Evolutionary conservation across 1,140 invertebrate species (phyloP), one percentile per base, ranked within the genome.

Genomic region (Drosophila busckii): DNA sequence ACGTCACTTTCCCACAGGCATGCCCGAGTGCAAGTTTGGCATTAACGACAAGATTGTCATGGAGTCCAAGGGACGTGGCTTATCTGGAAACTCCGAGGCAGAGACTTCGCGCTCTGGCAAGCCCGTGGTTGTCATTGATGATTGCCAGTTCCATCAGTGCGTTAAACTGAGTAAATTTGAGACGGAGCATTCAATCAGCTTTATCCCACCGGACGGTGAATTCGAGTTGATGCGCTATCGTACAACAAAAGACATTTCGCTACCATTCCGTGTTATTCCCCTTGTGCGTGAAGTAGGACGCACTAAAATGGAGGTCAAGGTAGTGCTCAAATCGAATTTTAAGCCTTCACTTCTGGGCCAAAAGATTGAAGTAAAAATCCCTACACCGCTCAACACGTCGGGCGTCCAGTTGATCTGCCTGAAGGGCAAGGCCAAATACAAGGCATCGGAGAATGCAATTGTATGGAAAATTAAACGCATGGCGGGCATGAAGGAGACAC

Each of bases 401-500:
- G 98, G 98, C 4, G 98, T 99, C 3, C 98, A 99, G 84, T 90
- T 99, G 37, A 99, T 99, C 80, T 99, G 98, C 76, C 93, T 99
- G 83, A 99, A 99, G 88, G 98, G 98, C 3, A 99, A 99, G 87
- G 98, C 98, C 1, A 99, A 99, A 86, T 99, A 99, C 87, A 99
- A 99, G 89, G 96, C 98, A 3, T 98, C 97, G 0, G 98, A 99
- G 88, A 99, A 99, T 89, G 98, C 98, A 16, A 99, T 99, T 83
- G 98, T 99, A 17, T 99, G 98, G 98, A 99, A 99, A 92, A 99
- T 99, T 53, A 99, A 99, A 88, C 92, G 98, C 32, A 99, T 99
- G 97, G 98, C 97, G 3, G 98, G 98, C 7, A 99, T 99, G 98
- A 99, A 99, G 87, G 98, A 99, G 87, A 99, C 98, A 0, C 98